Base-by-base conservation (phyloP, 2,113 vertebrate species). In the Gasterosteus nipponicus region DNA sequence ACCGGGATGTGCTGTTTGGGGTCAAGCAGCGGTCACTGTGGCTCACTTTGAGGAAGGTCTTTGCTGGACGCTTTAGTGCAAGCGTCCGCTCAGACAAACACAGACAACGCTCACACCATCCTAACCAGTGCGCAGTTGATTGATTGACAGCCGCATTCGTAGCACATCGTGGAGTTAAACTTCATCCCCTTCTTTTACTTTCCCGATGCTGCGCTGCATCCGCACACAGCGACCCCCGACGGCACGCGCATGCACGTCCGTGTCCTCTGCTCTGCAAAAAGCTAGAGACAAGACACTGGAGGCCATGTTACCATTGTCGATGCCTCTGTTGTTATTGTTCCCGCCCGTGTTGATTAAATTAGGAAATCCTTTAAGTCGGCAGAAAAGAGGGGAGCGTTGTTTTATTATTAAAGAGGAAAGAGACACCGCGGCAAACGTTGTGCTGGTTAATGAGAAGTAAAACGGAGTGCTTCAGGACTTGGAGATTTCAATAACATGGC, bases 291-390 rank as follows among this genome's bases (percentile, higher is more conserved):
- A 87, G 82, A 78, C 89, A 88, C 92, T 81, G 76, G 84, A 88
- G 90, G 91, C 90, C 90, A 84, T 88, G 90, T 84, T 92, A 84
- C 89, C 82, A 82, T 86, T 90, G 91, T 89, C 90, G 89, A 91
- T 88, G 87, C 83, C 86, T 91, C 91, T 90, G 91, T 89, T 92
- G 89, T 93, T 92, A 90, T 93, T 92, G 90, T 91, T 90, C 84
- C 84, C 87, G 89, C 90, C 86, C 41, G 77, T 81, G 89, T 90
- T 91, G 90, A 91, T 92, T 90, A 92, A 91, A 92, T 92, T 90
- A 91, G 89, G 91, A 92, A 91, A 92, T 93, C 89, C 90, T 92
- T 92, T 92, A 93, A 93, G 89, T 92, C 84, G 83, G 89, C 91
- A 92, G 85, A 92, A 92, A 91, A 88, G 80, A 86, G 70, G 87